Evolutionary conservation across 2,113 vertebrate species (phyloP).

Genomic region (Zosterops japonicus): DNA sequence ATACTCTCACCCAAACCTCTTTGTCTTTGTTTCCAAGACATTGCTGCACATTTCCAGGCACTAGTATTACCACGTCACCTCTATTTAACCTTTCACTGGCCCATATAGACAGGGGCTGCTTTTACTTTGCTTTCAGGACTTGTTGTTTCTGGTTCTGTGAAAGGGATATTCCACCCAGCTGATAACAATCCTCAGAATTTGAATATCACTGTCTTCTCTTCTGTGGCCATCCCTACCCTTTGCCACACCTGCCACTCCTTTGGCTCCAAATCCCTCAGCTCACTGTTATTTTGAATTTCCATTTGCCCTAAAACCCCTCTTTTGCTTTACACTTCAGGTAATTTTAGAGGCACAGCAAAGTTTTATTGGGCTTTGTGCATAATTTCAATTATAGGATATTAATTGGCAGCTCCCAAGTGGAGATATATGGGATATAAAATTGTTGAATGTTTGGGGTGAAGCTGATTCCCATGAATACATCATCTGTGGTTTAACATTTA

Average conservation of each 20-base stretch:
- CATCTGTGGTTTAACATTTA: background rate
- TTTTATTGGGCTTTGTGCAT: background rate
- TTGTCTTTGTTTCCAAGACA: background rate
- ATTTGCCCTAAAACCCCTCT: accelerated
- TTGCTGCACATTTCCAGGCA: background rate
- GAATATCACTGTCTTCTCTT: background rate
- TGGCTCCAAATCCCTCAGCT: background rate
- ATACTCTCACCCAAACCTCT: accelerated
- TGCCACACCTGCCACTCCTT: background rate
- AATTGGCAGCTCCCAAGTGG: background rate
- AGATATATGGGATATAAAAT: background rate
- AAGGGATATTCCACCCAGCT: background rate
- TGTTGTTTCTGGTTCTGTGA: background rate
- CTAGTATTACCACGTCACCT: background rate
- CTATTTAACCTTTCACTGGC: background rate
- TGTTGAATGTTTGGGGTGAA: background rate
- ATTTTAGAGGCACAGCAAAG: background rate
- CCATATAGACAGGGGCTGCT: background rate
- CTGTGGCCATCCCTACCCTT: background rate
- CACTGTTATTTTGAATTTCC: background rate
- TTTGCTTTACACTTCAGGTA: background rate
- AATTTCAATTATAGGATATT: background rate
- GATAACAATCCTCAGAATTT: background rate
- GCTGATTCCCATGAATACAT: background rate
- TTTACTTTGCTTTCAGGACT: background rate